phyloP scores from a whole-genome alignment of 2,797 vertebrate species.

The Smutsia temminckii region DNA sequence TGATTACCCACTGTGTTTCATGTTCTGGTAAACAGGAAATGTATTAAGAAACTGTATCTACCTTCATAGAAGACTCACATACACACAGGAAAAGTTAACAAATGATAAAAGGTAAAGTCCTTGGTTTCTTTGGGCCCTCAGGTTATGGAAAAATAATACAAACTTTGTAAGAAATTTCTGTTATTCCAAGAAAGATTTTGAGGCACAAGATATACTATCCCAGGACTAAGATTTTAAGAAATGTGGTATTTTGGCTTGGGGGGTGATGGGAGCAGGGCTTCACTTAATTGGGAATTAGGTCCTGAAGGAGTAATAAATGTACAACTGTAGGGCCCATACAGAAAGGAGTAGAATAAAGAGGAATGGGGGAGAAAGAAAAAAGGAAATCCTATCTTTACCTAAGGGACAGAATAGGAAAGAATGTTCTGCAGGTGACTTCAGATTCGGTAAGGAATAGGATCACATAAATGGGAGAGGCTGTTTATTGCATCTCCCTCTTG shows the following conservation, averaged over 20 bases:
- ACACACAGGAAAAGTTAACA: constrained; percentile 1
- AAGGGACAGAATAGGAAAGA: not conserved
- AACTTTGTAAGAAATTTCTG: not conserved
- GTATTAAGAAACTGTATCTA: not conserved
- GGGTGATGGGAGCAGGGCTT: not conserved
- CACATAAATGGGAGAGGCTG: constrained; percentile 23
- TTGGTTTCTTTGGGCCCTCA: not conserved
- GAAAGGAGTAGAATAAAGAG: not conserved
- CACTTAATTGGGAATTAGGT: not conserved
- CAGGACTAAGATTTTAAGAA: not conserved
- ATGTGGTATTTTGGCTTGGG: not conserved
- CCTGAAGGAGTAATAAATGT: constrained; percentile 7
- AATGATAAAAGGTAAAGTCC: not conserved
- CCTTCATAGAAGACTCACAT: not conserved
- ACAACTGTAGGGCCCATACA: not conserved
- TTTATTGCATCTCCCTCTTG: constrained; percentile 29
- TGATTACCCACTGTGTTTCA: not conserved
- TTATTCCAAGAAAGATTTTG: not conserved
- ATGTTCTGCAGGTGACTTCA: not conserved
- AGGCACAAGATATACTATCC: not conserved
- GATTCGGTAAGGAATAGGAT: not conserved
- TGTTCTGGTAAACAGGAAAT: not conserved
- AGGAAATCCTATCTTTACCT: not conserved
- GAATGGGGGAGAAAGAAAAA: not conserved
- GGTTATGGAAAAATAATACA: constrained; percentile 14